A percentile compares a stretch with the other conserved stretches of the same genome.
phyloP scores from a whole-genome alignment of 2,888 invertebrate species.

The Orthosia gracilis region DNA sequence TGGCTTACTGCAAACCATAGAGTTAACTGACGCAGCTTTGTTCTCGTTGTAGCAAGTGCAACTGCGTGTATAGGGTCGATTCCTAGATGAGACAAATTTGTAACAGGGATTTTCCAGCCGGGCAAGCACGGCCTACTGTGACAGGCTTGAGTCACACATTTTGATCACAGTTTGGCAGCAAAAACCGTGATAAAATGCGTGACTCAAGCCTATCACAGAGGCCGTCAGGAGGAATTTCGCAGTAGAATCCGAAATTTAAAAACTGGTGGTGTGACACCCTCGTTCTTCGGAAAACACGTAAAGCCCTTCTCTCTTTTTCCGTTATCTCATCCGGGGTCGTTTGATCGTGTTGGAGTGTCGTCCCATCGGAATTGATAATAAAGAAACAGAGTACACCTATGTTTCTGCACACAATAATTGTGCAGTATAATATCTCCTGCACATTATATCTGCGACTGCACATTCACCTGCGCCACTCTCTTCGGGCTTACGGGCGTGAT shows the following conservation, averaged over 20 bases:
- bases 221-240: not conserved
- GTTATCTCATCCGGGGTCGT: too few relatives aligned
- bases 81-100: not conserved
- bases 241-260: not conserved
- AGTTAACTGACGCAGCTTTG: not conserved
- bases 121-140: too few relatives aligned
- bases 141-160: too few relatives aligned
- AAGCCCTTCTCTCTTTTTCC: too few relatives aligned
- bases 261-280: not conserved
- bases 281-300: not conserved
- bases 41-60: not conserved
- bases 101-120: not conserved
- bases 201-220: too few relatives aligned
- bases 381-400: not conserved
- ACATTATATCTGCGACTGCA: not conserved
- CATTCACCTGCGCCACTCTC: not conserved
- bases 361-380: not conserved
- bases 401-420: not conserved
- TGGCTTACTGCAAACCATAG: not conserved
- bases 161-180: too few relatives aligned
- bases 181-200: too few relatives aligned
- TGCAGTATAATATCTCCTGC: not conserved
- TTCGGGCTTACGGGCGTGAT: not conserved
- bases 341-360: not conserved
- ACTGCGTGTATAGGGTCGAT: not conserved